Percentiles rank a stretch among this genome's conserved stretches.
phyloP scores from a whole-genome alignment of 2,113 vertebrate genomes.

The Monopterus albus region DNA sequence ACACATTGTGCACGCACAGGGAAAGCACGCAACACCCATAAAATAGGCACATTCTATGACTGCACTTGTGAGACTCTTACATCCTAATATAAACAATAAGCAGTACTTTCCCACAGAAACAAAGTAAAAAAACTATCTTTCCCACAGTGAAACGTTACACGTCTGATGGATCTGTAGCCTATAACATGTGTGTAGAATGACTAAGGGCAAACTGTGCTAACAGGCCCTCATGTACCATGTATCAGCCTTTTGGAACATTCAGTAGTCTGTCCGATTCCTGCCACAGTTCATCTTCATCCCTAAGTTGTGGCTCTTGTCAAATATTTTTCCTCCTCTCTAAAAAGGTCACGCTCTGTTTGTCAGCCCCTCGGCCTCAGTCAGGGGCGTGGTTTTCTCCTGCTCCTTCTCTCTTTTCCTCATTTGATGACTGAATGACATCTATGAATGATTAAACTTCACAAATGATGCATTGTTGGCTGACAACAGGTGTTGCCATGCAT shows the following conservation, averaged over 20 bases:
- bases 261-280: constrained; percentile 38
- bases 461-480: background rate
- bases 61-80: background rate
- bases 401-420: background rate
- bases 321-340: constrained; percentile 19
- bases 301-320: constrained; percentile 38
- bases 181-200: background rate
- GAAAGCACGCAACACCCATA: background rate
- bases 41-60: background rate
- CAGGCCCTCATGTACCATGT: constrained; percentile 37
- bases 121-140: constrained; percentile 8
- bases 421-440: too few species aligned
- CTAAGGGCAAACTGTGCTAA: constrained; percentile 4
- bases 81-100: constrained; percentile 24
- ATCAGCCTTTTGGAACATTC: constrained; percentile 31
- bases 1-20: background rate
- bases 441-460: background rate
- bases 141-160: background rate
- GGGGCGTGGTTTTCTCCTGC: constrained; percentile 1
- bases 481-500: too few species aligned
- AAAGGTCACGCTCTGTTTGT: constrained; percentile 44
- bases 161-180: background rate
- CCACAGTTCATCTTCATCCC: constrained; percentile 49
- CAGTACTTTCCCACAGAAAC: constrained; percentile 9
- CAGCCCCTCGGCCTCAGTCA: constrained; percentile 26